Conservation (phyloP, 2,888 invertebrate genomes). For the Trypoxylon attenuatum region DNA sequence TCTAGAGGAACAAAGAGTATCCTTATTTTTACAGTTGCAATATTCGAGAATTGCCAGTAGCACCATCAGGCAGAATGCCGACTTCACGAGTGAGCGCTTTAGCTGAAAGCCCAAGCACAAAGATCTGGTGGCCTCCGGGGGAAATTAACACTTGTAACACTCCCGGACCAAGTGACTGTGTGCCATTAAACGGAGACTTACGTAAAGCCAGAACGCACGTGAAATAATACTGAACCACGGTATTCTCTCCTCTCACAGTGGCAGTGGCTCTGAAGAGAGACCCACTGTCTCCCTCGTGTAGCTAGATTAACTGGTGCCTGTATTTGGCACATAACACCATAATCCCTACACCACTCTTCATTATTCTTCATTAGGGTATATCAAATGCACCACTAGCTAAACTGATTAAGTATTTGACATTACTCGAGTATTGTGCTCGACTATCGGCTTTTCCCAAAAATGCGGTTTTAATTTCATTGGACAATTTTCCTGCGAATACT, state of each 20-base stretch:
- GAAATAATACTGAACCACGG: conserved; percentile 34
- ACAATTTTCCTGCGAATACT: no score
- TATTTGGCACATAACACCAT: not conserved
- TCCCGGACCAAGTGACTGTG: not conserved
- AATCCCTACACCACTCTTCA: not conserved
- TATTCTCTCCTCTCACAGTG: conserved; percentile 16
- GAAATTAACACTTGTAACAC: not conserved
- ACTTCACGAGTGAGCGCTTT: conserved; percentile 19
- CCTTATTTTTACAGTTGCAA: no score
- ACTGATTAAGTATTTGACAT: no score
- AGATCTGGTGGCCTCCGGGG: not conserved
- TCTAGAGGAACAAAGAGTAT: no score
- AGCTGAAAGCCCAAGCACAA: not conserved
- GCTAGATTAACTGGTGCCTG: conserved; percentile 1
- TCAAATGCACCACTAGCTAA: no score
- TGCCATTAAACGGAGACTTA: conserved; percentile 18
- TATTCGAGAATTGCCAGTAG: no score
- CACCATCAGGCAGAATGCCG: no score
- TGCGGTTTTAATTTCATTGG: no score
- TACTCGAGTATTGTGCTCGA: no score
- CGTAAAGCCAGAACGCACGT: conserved; percentile 17
- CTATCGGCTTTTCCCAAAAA: no score
- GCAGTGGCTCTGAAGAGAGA: conserved; percentile 14
- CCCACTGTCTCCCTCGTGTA: conserved; percentile 10
- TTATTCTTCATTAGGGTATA: not conserved